These are phyloP conservation scores for Melipona beecheii DNA, from an alignment of 2,888 invertebrate genomes.

Conservation along the genomic window DNA sequence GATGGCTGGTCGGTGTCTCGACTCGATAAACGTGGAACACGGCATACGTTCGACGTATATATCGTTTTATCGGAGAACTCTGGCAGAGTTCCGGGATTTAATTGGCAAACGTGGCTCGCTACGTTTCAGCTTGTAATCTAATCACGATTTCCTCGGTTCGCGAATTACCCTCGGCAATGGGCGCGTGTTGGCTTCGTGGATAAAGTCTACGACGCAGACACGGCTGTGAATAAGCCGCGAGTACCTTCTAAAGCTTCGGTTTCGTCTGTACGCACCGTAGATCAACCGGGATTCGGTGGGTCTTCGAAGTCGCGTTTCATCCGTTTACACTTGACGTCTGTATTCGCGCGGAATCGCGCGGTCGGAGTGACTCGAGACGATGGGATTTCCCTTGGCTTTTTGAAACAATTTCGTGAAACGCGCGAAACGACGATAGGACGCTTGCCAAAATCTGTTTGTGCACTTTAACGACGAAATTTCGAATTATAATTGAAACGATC, in stretches of 20 bases:
- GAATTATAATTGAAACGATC: too few species aligned
- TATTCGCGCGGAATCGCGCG: not conserved
- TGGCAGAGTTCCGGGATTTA: constrained; percentile 33
- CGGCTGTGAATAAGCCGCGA: constrained; percentile 1
- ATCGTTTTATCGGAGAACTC: constrained; percentile 12
- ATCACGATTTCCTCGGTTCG: constrained; percentile 43
- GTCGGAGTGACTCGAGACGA: not conserved
- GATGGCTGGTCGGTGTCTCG: not conserved
- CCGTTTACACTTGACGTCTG: constrained; percentile 30
- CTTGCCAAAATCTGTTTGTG: too few species aligned
- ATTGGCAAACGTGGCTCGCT: constrained; percentile 45
- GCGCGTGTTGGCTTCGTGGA: constrained; percentile 36
- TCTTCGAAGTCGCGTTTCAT: constrained; percentile 34
- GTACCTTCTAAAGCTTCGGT: constrained; percentile 39
- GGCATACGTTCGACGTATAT: constrained; percentile 7
- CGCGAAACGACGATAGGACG: not conserved
- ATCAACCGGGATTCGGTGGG: constrained; percentile 18
- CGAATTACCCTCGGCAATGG: constrained; percentile 13
- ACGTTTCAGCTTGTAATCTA: constrained; percentile 52
- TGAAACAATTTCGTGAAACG: not conserved
- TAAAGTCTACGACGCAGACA: constrained; percentile 13
- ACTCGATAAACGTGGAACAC: constrained; percentile 14
- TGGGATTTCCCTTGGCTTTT: not conserved
- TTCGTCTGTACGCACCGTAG: constrained; percentile 9
- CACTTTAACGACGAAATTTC: too few species aligned